phyloP scores from a whole-genome alignment of 2,888 invertebrate genomes.

The Coenonympha arcania region DNA sequence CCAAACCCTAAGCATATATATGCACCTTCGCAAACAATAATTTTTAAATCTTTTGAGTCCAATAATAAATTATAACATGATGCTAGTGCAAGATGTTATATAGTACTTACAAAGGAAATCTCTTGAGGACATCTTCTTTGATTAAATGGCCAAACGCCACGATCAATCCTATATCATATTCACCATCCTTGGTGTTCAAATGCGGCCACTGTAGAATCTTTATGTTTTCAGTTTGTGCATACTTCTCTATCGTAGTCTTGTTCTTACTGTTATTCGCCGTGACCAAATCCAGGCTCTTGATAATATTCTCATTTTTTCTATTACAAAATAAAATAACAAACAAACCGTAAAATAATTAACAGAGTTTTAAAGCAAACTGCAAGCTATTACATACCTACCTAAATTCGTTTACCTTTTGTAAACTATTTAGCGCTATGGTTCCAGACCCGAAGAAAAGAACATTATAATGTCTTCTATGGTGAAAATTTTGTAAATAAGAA shows the following conservation, averaged over 20 bases:
- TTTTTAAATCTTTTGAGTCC: too few relatives aligned
- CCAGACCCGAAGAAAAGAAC: constrained; percentile 90
- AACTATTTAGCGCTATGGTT: constrained; percentile 83
- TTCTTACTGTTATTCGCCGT: constrained; percentile 76
- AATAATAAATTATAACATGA: neutral
- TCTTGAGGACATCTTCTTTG: constrained; percentile 80
- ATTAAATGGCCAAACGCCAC: constrained; percentile 96
- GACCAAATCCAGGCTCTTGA: constrained; percentile 79
- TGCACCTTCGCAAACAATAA: too few relatives aligned
- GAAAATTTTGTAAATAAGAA: constrained; percentile 33
- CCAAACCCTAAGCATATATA: too few relatives aligned
- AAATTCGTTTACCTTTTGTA: constrained; percentile 78
- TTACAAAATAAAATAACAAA: constrained; percentile 13
- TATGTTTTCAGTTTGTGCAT: constrained; percentile 77
- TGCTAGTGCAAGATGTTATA: too few relatives aligned
- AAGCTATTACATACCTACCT: constrained; percentile 75
- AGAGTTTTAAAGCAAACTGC: neutral
- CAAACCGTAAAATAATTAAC: neutral
- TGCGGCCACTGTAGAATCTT: constrained; percentile 79
- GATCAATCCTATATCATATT: constrained; percentile 89
- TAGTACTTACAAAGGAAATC: constrained; percentile 90
- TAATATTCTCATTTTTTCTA: constrained; percentile 68
- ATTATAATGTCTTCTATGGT: constrained; percentile 42
- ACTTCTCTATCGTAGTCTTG: constrained; percentile 78
- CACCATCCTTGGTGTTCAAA: constrained; percentile 45